A percentile compares a stretch with the other conserved stretches of the same genome.
Conservation (phyloP, 1,140 invertebrate species). For the Drosophila eugracilis region DNA sequence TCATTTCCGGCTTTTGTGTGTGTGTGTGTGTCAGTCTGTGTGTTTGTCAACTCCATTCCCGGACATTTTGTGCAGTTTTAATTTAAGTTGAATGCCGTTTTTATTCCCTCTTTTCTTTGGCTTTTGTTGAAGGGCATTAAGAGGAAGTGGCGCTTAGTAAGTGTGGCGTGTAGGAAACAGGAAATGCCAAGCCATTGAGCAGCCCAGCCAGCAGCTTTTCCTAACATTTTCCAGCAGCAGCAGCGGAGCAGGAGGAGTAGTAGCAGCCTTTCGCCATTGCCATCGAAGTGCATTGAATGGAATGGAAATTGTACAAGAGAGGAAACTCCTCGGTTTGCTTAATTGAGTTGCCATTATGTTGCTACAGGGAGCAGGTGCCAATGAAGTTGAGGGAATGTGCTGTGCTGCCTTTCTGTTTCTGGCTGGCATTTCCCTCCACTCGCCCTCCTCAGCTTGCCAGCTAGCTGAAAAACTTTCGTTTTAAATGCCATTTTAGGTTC, state of each 20-base stretch:
- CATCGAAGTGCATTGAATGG: conserved; percentile 56
- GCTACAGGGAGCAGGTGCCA: conserved; percentile 38
- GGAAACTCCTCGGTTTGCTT: conserved; percentile 74
- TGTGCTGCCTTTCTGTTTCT: conserved; percentile 5
- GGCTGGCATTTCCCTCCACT: neutral
- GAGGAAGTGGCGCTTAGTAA: conserved; percentile 65
- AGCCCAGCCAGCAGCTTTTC: conserved; percentile 4
- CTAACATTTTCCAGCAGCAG: neutral
- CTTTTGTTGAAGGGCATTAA: conserved; percentile 43
- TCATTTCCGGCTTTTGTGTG: conserved; percentile 71
- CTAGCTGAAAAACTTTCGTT: conserved; percentile 44
- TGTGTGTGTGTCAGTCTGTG: too few relatives aligned
- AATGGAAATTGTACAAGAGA: conserved; percentile 66
- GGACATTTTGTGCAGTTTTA: conserved; percentile 75
- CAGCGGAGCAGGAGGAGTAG: too few relatives aligned
- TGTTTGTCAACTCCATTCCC: conserved; percentile 56
- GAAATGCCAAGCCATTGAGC: conserved; percentile 61
- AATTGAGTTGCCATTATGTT: conserved; percentile 78
- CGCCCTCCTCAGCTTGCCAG: neutral
- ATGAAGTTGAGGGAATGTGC: conserved; percentile 23
- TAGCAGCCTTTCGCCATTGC: too few relatives aligned
- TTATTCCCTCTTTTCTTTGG: conserved; percentile 9
- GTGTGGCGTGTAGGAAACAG: conserved; percentile 73
- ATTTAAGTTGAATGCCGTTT: conserved; percentile 70
- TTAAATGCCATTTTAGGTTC: conserved; percentile 43